Evolutionary conservation across 92 coral and sea anemone species (phyloP).

Genomic region (Plumapathes pennacea): DNA sequence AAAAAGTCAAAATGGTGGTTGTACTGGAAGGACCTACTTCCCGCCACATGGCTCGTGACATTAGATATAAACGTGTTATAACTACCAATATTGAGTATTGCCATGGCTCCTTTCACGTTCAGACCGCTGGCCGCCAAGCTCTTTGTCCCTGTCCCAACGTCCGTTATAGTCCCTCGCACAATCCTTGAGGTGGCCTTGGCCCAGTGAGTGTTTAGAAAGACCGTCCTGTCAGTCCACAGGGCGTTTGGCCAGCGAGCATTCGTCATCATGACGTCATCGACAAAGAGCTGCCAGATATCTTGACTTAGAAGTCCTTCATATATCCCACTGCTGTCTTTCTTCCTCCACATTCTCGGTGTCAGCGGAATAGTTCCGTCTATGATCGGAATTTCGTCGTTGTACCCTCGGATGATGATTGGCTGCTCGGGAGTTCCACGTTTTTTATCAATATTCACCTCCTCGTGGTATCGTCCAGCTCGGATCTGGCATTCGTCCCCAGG

Average conservation of each 20-base stretch:
- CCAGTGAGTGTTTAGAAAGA: slow-evolving; percentile 62
- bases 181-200: slow-evolving; percentile 61
- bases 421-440: slow-evolving; percentile 43
- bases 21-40: slow-evolving; percentile 31
- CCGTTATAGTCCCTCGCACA: slow-evolving; percentile 51
- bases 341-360: slow-evolving; percentile 2
- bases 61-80: slow-evolving; percentile 66
- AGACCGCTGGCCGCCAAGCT: slow-evolving; percentile 71
- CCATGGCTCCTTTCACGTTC: slow-evolving; percentile 69
- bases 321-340: not conserved
- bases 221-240: slow-evolving; percentile 68
- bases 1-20: slow-evolving; percentile 56
- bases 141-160: slow-evolving; percentile 37
- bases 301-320: slow-evolving; percentile 1
- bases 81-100: slow-evolving; percentile 71
- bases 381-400: slow-evolving; percentile 56
- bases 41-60: slow-evolving; percentile 46
- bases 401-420: slow-evolving; percentile 65
- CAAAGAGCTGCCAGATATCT: slow-evolving; percentile 65
- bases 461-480: slow-evolving; percentile 61
- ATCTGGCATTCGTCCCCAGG: slow-evolving; percentile 71
- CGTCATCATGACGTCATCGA: slow-evolving; percentile 66
- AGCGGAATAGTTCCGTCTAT: slow-evolving; percentile 70
- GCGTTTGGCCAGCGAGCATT: slow-evolving; percentile 85
- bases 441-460: slow-evolving; percentile 48